phyloP scores from a whole-genome alignment of 2,113 vertebrate species.

The Brachyistius frenatus region DNA sequence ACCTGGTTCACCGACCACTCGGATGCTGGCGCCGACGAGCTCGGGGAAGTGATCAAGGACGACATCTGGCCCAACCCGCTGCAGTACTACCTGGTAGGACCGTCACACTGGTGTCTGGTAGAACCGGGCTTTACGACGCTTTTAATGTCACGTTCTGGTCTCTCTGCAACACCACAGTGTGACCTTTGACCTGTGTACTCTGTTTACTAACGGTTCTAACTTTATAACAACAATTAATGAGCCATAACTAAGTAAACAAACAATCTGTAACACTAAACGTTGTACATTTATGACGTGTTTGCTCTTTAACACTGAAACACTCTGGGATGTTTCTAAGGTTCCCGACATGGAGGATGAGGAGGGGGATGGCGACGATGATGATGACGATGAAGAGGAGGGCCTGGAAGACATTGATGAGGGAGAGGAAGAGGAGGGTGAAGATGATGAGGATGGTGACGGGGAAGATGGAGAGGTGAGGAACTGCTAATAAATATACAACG shows the following conservation, averaged over 20 bases:
- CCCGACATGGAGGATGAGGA: conserved; percentile 99
- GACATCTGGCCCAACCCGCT: conserved; percentile 99
- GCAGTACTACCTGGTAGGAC: conserved; percentile 94
- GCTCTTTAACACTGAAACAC: background rate
- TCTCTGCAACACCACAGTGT: too few species aligned
- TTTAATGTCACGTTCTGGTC: too few species aligned
- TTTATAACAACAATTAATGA: too few species aligned
- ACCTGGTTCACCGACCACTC: conserved; percentile 99
- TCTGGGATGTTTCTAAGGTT: conserved; percentile 82
- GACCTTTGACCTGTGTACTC: too few species aligned
- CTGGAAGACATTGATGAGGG: conserved; percentile 98
- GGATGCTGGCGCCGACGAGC: conserved; percentile 95
- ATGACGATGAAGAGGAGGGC: conserved; percentile 96
- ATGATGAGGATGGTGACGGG: conserved; percentile 93
- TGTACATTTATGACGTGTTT: too few species aligned
- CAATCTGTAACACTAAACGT: too few species aligned
- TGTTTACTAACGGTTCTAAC: too few species aligned
- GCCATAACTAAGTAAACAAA: too few species aligned
- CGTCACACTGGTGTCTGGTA: background rate
- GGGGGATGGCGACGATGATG: conserved; percentile 95
- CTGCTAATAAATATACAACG: too few species aligned
- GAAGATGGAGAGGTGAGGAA: conserved; percentile 93
- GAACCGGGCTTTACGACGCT: too few species aligned
- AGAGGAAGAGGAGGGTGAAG: conserved; percentile 94
- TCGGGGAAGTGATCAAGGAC: conserved; percentile 97